A percentile compares a stretch with the other conserved stretches of the same genome.
Conservation (phyloP, 2,113 vertebrate genomes). For the Mesembrinibis cayennensis region DNA sequence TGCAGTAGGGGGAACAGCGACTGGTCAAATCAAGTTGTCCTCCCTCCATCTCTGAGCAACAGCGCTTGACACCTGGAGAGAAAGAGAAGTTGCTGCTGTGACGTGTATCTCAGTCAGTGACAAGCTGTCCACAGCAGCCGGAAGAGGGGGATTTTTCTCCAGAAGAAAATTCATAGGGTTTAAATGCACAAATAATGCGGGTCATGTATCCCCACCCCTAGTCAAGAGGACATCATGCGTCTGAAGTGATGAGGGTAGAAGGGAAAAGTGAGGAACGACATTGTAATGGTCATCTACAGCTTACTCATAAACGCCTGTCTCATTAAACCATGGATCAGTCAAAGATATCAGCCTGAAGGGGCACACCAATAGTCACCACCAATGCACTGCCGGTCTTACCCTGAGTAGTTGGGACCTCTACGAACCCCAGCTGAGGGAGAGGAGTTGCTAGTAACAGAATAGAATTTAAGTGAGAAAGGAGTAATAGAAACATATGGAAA, state of each 20-base stretch:
- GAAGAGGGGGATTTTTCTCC: background rate
- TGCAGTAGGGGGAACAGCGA: constrained; percentile 69
- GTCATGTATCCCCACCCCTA: rapidly evolving
- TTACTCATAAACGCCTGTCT: background rate
- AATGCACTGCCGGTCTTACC: no score
- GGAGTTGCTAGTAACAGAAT: background rate
- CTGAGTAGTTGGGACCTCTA: background rate
- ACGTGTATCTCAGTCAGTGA: background rate
- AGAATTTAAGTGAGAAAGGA: background rate
- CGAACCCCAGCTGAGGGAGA: background rate
- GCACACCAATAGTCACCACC: background rate
- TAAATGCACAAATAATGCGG: background rate
- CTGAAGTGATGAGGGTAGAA: background rate
- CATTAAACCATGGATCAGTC: background rate
- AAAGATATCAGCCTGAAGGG: background rate
- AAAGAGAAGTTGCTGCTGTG: background rate
- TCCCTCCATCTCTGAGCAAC: constrained; percentile 70
- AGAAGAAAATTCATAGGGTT: background rate
- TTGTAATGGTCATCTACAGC: background rate
- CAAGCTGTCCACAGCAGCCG: background rate
- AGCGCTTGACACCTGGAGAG: constrained; percentile 71
- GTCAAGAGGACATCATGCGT: background rate
- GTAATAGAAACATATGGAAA: background rate
- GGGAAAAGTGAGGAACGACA: background rate
- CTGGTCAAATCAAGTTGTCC: constrained; percentile 73